These are phyloP conservation scores for Lampris megalopsis DNA, from an alignment of 2,113 vertebrate species.

Conservation along the genomic window DNA sequence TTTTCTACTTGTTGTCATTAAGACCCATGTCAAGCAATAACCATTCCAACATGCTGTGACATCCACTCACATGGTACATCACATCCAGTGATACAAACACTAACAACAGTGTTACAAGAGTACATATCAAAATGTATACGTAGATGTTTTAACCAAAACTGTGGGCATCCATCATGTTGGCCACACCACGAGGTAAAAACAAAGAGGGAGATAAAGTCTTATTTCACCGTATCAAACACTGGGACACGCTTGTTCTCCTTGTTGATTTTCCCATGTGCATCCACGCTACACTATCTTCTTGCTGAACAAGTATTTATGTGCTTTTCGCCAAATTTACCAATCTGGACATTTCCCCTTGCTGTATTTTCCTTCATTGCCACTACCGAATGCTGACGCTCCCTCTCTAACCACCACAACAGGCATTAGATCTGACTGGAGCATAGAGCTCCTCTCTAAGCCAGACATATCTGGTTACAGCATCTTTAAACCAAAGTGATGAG, in stretches of 20 bases:
- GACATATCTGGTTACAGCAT: slow-evolving; percentile 25
- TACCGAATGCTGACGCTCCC: slow-evolving; percentile 27
- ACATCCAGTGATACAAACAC: neutral
- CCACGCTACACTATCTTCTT: neutral
- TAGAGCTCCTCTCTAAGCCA: slow-evolving; percentile 17
- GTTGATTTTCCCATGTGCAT: no score
- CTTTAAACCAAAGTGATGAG: slow-evolving; percentile 10
- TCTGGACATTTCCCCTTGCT: neutral
- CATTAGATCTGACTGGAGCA: neutral
- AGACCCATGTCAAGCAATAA: neutral
- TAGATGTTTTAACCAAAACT: no score
- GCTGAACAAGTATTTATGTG: neutral
- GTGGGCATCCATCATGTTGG: neutral
- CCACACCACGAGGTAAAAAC: neutral
- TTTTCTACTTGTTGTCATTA: neutral
- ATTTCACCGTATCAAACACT: no score
- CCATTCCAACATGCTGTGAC: no score
- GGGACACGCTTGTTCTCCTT: no score
- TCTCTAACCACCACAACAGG: neutral
- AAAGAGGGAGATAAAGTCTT: no score
- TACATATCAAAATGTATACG: no score
- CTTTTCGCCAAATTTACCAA: neutral
- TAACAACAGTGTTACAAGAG: neutral
- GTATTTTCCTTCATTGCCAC: slow-evolving; percentile 11
- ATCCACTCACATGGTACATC: no score